Evolutionary conservation across 2,113 vertebrate species (phyloP).

Genomic region (Sinocyclocheilus rhinocerous): DNA sequence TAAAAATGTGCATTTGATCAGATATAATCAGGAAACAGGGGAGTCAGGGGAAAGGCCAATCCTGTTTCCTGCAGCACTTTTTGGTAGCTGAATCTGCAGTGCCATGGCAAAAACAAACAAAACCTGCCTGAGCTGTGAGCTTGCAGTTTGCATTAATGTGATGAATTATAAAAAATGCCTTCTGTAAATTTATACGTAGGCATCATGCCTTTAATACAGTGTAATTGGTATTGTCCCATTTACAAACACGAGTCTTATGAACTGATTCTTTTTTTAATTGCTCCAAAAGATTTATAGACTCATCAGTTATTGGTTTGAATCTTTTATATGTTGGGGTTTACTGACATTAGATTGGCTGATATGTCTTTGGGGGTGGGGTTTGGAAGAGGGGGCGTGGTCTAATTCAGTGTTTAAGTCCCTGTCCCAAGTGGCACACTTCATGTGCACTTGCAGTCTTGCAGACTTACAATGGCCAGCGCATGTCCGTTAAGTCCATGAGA

Average conservation of each 20-base stretch:
- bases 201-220: background rate
- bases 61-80: background rate
- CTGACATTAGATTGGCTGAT: background rate
- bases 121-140: background rate
- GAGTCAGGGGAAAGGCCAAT: background rate
- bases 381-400: background rate
- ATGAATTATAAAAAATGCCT: background rate
- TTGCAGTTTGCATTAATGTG: background rate
- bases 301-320: background rate
- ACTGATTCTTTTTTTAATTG: background rate
- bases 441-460: no score
- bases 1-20: no score
- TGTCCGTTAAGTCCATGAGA: no score
- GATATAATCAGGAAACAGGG: background rate
- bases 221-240: background rate
- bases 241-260: background rate
- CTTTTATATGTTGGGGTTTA: no score
- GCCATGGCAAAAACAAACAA: background rate
- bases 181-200: background rate
- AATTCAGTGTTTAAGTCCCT: no score
- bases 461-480: no score
- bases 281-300: background rate
- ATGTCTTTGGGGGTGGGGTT: background rate
- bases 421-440: no score
- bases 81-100: background rate